Conservation (phyloP, 1,140 invertebrate species). For the Cydia splendana region DNA sequence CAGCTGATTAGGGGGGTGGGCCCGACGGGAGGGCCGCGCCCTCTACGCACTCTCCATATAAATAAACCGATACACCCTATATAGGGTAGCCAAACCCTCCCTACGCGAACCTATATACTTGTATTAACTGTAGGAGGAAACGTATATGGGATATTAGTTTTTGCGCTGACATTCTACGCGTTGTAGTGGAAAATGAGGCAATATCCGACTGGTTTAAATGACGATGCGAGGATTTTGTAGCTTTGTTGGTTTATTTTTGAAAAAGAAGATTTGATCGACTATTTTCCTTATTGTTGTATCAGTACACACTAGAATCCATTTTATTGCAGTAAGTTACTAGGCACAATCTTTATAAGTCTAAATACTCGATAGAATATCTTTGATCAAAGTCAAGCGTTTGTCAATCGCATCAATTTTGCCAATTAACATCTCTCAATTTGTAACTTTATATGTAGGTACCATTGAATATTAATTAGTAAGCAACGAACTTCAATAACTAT, state of each 20-base stretch:
- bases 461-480: too few species aligned
- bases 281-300: not conserved
- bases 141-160: conserved; percentile 75
- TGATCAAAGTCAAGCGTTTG: too few species aligned
- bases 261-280: not conserved
- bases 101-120: conserved; percentile 45
- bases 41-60: conserved; percentile 72
- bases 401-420: too few species aligned
- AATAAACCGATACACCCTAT: conserved; percentile 72
- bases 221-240: conserved; percentile 11
- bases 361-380: too few species aligned
- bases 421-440: too few species aligned
- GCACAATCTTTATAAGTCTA: too few species aligned
- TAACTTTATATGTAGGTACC: too few species aligned
- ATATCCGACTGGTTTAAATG: conserved; percentile 50
- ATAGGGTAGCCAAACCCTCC: conserved; percentile 37
- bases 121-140: conserved; percentile 56
- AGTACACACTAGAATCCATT: too few species aligned
- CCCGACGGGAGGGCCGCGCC: conserved; percentile 50
- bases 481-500: too few species aligned
- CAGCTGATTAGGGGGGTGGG: conserved; percentile 74
- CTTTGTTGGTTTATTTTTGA: not conserved
- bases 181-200: conserved; percentile 70
- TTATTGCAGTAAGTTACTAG: too few species aligned
- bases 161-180: conserved; percentile 63